Evolutionary conservation across 2,888 invertebrate genomes (phyloP).

Genomic region (Andrena camellia): DNA sequence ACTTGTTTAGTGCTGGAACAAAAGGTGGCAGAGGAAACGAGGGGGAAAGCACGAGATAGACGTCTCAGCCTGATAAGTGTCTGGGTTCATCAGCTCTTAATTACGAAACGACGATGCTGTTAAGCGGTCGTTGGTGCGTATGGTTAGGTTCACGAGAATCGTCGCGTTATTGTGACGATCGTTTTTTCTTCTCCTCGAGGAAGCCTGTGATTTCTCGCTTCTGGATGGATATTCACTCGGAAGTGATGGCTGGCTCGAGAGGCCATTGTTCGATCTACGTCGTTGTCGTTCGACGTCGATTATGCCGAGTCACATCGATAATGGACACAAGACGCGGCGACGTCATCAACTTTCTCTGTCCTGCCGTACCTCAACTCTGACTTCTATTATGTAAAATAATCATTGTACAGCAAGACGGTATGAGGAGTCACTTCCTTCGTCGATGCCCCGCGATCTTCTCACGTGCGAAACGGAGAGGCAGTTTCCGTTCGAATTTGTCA

Average conservation of each 20-base stretch:
- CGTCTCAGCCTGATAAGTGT: neutral
- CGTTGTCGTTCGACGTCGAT: slow-evolving; percentile 47
- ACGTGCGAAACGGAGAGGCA: slow-evolving; percentile 3
- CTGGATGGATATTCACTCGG: slow-evolving; percentile 54
- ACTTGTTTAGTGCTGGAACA: neutral
- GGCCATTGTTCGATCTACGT: slow-evolving; percentile 51
- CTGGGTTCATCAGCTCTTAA: slow-evolving; percentile 5
- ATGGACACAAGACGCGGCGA: slow-evolving; percentile 41
- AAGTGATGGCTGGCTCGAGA: slow-evolving; percentile 24
- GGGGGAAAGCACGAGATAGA: slow-evolving; percentile 5
- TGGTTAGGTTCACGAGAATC: slow-evolving; percentile 13
- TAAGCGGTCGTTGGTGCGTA: slow-evolving; percentile 14
- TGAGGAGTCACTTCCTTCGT: neutral
- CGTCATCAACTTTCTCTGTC: slow-evolving; percentile 48
- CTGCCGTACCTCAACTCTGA: slow-evolving; percentile 22
- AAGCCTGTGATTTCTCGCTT: neutral
- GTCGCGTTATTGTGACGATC: slow-evolving; percentile 26
- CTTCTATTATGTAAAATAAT: neutral
- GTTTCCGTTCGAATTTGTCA: slow-evolving; percentile 1
- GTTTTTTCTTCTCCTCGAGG: slow-evolving; percentile 9
- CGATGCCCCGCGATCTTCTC: slow-evolving; percentile 7
- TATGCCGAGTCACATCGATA: slow-evolving; percentile 45
- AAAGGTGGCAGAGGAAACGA: neutral
- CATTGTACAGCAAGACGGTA: neutral
- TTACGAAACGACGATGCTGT: slow-evolving; percentile 12